Conservation (phyloP, 1,140 invertebrate genomes). For the Drosophila azteca region DNA sequence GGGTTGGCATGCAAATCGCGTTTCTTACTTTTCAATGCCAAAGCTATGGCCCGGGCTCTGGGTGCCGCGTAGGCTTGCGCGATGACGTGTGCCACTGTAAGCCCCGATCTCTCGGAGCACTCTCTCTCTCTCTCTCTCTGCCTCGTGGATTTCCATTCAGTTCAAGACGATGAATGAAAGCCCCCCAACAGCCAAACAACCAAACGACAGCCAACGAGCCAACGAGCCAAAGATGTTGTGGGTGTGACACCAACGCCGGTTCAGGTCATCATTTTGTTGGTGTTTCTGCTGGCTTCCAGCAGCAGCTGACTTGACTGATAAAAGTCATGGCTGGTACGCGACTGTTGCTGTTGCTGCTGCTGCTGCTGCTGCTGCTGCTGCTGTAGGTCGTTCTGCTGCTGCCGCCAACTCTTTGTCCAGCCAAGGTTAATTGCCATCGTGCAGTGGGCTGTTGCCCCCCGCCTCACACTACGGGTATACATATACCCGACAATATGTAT, state of each 20-base stretch:
- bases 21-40: conserved; percentile 73
- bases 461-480: conserved; percentile 55
- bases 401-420: conserved; percentile 75
- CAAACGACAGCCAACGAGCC: background rate
- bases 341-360: conserved; percentile 55
- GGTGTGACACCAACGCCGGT: conserved; percentile 80
- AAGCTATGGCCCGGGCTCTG: conserved; percentile 27
- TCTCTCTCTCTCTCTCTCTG: conserved; percentile 15
- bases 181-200: conserved; percentile 10
- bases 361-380: conserved; percentile 59
- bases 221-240: conserved; percentile 62
- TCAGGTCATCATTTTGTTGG: conserved; percentile 59
- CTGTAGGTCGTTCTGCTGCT: conserved; percentile 72
- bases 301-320: conserved; percentile 65
- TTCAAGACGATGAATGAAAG: conserved; percentile 70
- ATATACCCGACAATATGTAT: conserved; percentile 7
- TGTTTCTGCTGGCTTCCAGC: conserved; percentile 10
- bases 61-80: conserved; percentile 40
- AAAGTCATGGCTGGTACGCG: conserved; percentile 48
- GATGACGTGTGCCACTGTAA: conserved; percentile 72
- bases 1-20: conserved; percentile 71
- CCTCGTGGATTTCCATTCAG: conserved; percentile 65
- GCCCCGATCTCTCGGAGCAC: conserved; percentile 12
- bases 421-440: conserved; percentile 75
- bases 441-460: conserved; percentile 61